These are phyloP conservation scores for Araneus ventricosus DNA, from an alignment of 1,140 invertebrate genomes.

Conservation along the genomic window DNA sequence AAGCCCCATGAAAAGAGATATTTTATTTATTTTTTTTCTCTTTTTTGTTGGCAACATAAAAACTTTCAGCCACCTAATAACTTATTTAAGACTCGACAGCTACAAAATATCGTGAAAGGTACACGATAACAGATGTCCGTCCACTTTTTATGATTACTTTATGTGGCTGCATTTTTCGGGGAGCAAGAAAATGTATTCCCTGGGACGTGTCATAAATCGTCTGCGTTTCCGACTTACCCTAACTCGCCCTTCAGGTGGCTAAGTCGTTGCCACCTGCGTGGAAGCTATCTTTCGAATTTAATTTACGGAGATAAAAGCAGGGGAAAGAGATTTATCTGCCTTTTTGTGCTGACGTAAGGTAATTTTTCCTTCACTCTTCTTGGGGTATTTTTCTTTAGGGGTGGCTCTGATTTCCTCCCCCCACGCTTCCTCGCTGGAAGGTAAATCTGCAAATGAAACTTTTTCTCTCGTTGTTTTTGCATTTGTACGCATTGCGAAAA, in stretches of 20 bases:
- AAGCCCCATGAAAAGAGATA: not conserved
- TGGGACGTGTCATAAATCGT: conserved; percentile 53
- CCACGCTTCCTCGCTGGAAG: not conserved
- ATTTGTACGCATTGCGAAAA: no score
- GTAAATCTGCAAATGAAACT: conserved; percentile 3
- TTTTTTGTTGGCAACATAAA: conserved; percentile 37
- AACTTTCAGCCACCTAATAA: conserved; percentile 52
- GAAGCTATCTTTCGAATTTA: conserved; percentile 62
- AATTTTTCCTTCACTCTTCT: conserved; percentile 15
- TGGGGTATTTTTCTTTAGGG: conserved; percentile 13
- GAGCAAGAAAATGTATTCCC: conserved; percentile 49
- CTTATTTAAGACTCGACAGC: conserved; percentile 57
- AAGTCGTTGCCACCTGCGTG: conserved; percentile 53
- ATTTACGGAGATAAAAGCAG: conserved; percentile 59
- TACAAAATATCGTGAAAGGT: conserved; percentile 38
- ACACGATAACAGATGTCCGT: conserved; percentile 53
- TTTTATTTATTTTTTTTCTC: not conserved
- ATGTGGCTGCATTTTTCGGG: conserved; percentile 40
- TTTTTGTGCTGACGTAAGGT: conserved; percentile 51
- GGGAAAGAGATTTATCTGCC: conserved; percentile 46
- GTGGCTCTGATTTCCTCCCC: not conserved
- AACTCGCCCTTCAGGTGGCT: conserved; percentile 47
- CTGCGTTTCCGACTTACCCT: not conserved
- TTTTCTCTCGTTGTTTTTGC: not conserved
- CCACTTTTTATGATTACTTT: conserved; percentile 64